phyloP scores from a whole-genome alignment of 2,888 invertebrate species.

The Hydropsyche betteni region DNA sequence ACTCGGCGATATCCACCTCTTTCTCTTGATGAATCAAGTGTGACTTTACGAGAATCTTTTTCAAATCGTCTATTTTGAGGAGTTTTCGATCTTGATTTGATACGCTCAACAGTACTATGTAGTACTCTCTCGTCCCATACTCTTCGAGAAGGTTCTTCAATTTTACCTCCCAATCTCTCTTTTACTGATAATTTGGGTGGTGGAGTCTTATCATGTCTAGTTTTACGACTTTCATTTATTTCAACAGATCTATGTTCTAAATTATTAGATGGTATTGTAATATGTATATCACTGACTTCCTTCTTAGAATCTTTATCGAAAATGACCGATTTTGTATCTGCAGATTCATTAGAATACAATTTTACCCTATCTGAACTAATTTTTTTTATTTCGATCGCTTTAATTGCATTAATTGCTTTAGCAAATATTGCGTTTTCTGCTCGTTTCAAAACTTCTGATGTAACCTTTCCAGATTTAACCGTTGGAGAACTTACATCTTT shows the following conservation, averaged over 20 bases:
- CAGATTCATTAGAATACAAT: conserved; percentile 67
- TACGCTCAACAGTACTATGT: conserved; percentile 66
- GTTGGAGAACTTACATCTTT: conserved; percentile 64
- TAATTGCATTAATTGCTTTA: conserved; percentile 83
- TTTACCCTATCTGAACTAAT: conserved; percentile 75
- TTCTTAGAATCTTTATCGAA: conserved; percentile 56
- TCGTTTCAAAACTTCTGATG: conserved; percentile 87
- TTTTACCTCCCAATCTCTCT: conserved; percentile 81
- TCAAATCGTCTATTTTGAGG: conserved; percentile 57
- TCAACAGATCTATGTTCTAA: conserved; percentile 63
- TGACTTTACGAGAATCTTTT: conserved; percentile 58
- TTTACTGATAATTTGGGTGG: conserved; percentile 78
- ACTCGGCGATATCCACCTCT: conserved; percentile 53
- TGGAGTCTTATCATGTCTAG: conserved; percentile 61
- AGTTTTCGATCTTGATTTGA: conserved; percentile 66
- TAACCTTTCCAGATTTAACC: conserved; percentile 74
- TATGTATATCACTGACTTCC: conserved; percentile 64
- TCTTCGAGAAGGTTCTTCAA: conserved; percentile 68
- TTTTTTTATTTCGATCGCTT: conserved; percentile 80
- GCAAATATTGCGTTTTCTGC: conserved; percentile 93
- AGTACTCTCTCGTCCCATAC: conserved; percentile 65
- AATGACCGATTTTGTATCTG: conserved; percentile 52
- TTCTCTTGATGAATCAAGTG: conserved; percentile 61
- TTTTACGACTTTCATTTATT: conserved; percentile 61
- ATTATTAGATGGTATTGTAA: conserved; percentile 65